A percentile compares a stretch with the other conserved stretches of the same genome.
Evolutionary conservation across 2,888 invertebrate genomes (phyloP).

Genomic region (Zaprionus obscuricornis): DNA sequence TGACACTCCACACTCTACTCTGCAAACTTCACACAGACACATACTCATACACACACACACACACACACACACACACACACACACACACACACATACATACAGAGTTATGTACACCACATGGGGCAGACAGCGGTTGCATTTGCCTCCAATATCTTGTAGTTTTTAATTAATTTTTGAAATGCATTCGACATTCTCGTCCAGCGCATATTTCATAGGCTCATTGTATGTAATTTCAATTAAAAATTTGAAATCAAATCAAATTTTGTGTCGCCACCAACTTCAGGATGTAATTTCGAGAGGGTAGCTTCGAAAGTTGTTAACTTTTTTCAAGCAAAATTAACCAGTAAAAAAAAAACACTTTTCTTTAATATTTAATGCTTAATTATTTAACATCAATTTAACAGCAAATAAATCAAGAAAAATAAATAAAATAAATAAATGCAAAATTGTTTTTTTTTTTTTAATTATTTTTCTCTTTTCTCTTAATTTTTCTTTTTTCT

Average conservation of each 20-base stretch:
- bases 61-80: not conserved
- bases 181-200: constrained; percentile 47
- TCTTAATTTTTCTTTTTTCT: no score
- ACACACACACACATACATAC: constrained; percentile 7
- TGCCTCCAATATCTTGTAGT: constrained; percentile 46
- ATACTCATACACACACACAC: constrained; percentile 9
- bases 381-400: no score
- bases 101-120: constrained; percentile 51
- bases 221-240: constrained; percentile 54
- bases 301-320: no score
- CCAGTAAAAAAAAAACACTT: no score
- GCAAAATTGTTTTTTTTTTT: no score
- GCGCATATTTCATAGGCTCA: constrained; percentile 48
- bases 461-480: no score
- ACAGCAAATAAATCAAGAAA: no score
- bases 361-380: no score
- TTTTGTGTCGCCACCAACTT: not conserved
- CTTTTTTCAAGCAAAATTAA: no score
- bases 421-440: no score
- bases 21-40: constrained; percentile 2
- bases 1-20: constrained; percentile 55
- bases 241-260: constrained; percentile 24
- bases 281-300: constrained; percentile 5
- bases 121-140: constrained; percentile 40
- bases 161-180: constrained; percentile 60